Base-by-base conservation (phyloP, 2,797 vertebrate genomes). In the Anas capensis region DNA sequence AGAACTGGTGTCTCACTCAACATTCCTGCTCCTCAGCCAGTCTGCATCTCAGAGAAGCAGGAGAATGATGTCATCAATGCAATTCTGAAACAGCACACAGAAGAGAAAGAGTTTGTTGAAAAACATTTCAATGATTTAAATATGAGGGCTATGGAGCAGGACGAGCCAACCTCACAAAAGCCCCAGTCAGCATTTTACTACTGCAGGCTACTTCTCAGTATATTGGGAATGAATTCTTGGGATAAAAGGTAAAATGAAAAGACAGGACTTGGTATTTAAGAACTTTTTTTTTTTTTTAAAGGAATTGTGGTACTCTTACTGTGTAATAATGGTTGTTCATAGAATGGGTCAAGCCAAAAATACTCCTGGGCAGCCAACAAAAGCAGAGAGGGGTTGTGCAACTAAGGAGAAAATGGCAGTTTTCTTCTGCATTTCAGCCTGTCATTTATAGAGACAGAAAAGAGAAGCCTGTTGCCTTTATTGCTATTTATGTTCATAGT, bases 151-250 rank as follows among this genome's bases (percentile, higher is more conserved):
- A 94, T 98, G 95, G 98, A 98, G 78, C 99, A 99, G 96, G 97
- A 98, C 3, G 99, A 99, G 93, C 99, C 99, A 60, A 97, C 97
- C 29, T 98, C 99, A 60, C 98, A 99, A 96, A 99, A 98, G 29
- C 99, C 99, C 6, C 99, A 99, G 95, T 99, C 99, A 1, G 98
- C 99, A 79, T 99, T 99, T 98, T 99, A 99, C 98, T 99, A 99
- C 97, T 99, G 99, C 98, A 98, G 99, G 92, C 98, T 99, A 65
- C 98, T 99, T 88, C 99, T 99, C 96, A 99, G 99, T 98, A 99
- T 99, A 97, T 98, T 99, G 96, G 99, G 99, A 92, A 99, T 99
- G 98, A 99, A 99, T 98, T 99, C 99, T 80, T 99, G 99, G 99
- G 99, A 99, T 97, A 99, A 99, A 97, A 99, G 99, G 99, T 99